phyloP scores from a whole-genome alignment of 2,888 invertebrate genomes.

The Strigamia maritima region DNA sequence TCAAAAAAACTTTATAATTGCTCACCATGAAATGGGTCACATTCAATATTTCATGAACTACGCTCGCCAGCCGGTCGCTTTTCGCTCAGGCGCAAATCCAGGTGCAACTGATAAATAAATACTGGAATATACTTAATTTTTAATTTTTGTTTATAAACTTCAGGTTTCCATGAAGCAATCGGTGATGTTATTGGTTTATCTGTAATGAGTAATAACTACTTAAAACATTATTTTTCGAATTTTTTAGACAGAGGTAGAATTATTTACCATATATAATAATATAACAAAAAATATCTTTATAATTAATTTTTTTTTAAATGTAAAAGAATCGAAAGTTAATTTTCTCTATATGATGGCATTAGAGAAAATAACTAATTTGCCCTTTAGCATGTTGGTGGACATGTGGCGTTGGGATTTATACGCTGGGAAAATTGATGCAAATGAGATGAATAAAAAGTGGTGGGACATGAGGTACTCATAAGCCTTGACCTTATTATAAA shows the following conservation, averaged over 20 bases:
- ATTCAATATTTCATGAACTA: conserved; percentile 35
- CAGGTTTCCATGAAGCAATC: conserved; percentile 69
- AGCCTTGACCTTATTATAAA: not conserved
- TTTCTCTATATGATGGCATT: conserved; percentile 8
- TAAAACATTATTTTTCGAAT: not conserved
- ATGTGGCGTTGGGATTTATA: conserved; percentile 35
- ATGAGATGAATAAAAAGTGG: conserved; percentile 26
- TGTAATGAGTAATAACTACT: conserved; percentile 38
- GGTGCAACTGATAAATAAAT: not conserved
- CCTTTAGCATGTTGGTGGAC: conserved; percentile 27
- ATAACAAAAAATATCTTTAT: not conserved
- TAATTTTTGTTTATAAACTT: not conserved
- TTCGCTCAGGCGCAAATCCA: conserved; percentile 13
- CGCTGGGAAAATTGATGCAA: not conserved
- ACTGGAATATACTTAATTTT: too few species aligned
- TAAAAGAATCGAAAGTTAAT: conserved; percentile 8
- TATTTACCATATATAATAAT: not conserved
- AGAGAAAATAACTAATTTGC: conserved; percentile 18
- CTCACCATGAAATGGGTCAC: conserved; percentile 28
- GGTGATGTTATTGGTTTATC: conserved; percentile 62
- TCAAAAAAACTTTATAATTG: not conserved
- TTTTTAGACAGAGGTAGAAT: not conserved
- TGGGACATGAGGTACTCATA: conserved; percentile 31
- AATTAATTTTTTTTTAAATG: not conserved
- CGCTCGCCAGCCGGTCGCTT: not conserved